A percentile compares a stretch with the other conserved stretches of the same genome.
These are phyloP conservation scores for Cyclophora punctaria DNA, from an alignment of 2,888 invertebrate genomes.

Conservation along the genomic window DNA sequence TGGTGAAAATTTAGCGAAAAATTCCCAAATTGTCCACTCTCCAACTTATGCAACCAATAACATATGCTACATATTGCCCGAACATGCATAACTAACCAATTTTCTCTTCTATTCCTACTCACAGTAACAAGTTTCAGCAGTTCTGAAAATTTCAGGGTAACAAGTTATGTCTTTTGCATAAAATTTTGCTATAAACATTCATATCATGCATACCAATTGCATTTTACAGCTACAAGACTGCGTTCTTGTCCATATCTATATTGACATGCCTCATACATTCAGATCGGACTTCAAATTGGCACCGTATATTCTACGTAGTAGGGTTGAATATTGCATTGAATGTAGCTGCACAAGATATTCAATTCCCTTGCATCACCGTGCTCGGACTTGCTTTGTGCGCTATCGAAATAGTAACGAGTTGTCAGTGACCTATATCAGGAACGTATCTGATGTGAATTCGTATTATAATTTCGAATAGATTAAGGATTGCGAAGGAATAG, in stretches of 20 bases:
- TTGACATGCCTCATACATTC: constrained; percentile 16
- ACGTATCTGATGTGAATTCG: constrained; percentile 22
- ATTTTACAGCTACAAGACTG: constrained; percentile 15
- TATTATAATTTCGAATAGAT: constrained; percentile 8
- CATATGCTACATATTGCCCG: too few species aligned
- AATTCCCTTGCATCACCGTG: constrained; percentile 28
- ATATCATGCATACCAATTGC: background rate
- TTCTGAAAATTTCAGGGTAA: too few species aligned
- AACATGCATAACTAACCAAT: too few species aligned
- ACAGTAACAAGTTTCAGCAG: too few species aligned
- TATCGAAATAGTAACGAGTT: constrained; percentile 32
- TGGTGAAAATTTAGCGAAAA: too few species aligned
- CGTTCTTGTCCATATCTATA: constrained; percentile 18
- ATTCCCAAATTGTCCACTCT: too few species aligned
- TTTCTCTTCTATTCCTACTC: too few species aligned
- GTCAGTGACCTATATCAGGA: constrained; percentile 23
- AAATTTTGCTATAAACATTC: too few species aligned
- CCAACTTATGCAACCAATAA: too few species aligned
- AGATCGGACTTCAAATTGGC: constrained; percentile 2
- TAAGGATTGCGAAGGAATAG: too few species aligned
- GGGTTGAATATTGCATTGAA: constrained; percentile 6
- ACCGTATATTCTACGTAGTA: constrained; percentile 4
- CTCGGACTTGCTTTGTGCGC: constrained; percentile 20
- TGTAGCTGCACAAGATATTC: constrained; percentile 26
- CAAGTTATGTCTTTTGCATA: too few species aligned